Conservation (phyloP, 2,888 invertebrate genomes). For the Alcis repandata region DNA sequence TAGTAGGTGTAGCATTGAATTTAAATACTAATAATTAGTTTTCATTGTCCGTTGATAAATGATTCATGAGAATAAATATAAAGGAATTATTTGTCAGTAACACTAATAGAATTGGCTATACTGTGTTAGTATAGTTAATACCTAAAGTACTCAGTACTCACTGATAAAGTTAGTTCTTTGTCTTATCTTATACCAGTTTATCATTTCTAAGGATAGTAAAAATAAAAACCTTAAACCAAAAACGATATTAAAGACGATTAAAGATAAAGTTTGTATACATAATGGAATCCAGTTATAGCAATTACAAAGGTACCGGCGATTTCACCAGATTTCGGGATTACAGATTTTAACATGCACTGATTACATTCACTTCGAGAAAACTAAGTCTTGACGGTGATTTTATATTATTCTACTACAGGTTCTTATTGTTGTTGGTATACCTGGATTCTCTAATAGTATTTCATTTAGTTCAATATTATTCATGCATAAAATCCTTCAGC, state of each 20-base stretch:
- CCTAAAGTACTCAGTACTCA: neutral
- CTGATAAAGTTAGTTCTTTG: constrained; percentile 8
- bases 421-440: too few species aligned
- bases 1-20: neutral
- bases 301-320: neutral
- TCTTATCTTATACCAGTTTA: constrained; percentile 1
- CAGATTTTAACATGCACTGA: too few species aligned
- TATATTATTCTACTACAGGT: too few species aligned
- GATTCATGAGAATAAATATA: neutral
- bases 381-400: too few species aligned
- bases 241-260: neutral
- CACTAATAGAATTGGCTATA: too few species aligned
- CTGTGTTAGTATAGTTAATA: too few species aligned
- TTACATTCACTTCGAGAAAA: too few species aligned
- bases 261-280: neutral
- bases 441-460: too few species aligned
- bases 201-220: neutral
- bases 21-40: neutral
- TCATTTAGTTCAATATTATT: too few species aligned
- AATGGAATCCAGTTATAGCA: neutral
- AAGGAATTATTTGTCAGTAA: neutral
- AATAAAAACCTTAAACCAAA: neutral
- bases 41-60: neutral
- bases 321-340: neutral
- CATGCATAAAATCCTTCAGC: too few species aligned